Percentiles rank a stretch among this genome's conserved stretches.
Evolutionary conservation across 2,888 invertebrate species (phyloP).

Genomic region (Suillia variegata): DNA sequence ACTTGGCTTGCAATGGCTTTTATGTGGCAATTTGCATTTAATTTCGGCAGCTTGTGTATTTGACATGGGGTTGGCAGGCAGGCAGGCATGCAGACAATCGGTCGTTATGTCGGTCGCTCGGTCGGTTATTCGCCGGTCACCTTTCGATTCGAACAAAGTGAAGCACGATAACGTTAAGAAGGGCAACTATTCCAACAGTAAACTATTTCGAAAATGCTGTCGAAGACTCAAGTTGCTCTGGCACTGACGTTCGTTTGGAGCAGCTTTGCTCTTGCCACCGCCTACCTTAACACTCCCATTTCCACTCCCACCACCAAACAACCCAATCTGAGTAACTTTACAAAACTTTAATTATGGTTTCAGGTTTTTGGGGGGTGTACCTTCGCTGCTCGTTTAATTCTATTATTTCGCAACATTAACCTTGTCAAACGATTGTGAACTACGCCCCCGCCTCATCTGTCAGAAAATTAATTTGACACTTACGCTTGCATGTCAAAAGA

Average conservation of each 20-base stretch:
- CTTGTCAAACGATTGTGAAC: conserved; percentile 20
- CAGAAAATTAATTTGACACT: conserved; percentile 53
- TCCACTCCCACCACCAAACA: not conserved
- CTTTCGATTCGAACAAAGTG: too few species aligned
- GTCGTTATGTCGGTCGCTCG: too few species aligned
- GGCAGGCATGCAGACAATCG: not conserved
- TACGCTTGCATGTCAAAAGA: conserved; percentile 47
- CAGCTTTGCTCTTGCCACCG: not conserved
- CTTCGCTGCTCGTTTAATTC: conserved; percentile 46
- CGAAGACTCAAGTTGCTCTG: not conserved
- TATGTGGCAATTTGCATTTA: conserved; percentile 27
- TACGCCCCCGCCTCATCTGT: conserved; percentile 31
- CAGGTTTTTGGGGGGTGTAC: conserved; percentile 3
- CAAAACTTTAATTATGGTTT: conserved; percentile 42
- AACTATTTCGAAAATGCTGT: conserved; percentile 1
- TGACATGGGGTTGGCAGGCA: conserved; percentile 2
- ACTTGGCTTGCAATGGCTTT: not conserved
- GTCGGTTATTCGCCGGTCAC: too few species aligned
- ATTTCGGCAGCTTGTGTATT: conserved; percentile 23
- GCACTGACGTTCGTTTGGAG: not conserved
- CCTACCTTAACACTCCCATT: not conserved
- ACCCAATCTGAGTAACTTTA: not conserved
- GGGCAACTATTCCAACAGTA: too few species aligned
- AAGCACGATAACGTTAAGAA: too few species aligned
- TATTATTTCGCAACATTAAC: conserved; percentile 50